These are phyloP conservation scores for Numenius arquata DNA, from an alignment of 2,113 vertebrate species.

Conservation along the genomic window DNA sequence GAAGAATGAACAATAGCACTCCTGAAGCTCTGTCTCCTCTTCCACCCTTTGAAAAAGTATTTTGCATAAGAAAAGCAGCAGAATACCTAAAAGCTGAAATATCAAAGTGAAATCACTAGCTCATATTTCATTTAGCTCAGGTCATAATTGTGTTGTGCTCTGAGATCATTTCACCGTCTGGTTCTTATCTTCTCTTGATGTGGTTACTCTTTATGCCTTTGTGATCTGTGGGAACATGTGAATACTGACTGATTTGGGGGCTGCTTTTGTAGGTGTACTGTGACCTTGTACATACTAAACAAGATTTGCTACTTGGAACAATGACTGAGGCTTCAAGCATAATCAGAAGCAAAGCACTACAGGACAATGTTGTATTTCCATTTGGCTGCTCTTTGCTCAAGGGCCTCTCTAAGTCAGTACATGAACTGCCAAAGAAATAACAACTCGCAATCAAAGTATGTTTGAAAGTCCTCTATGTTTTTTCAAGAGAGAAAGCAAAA, in stretches of 20 bases:
- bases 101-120: neutral
- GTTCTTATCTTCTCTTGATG: neutral
- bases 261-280: neutral
- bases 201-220: neutral
- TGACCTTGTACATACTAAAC: neutral
- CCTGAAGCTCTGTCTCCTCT: neutral
- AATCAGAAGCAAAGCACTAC: neutral
- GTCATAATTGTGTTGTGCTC: neutral
- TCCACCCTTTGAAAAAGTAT: neutral
- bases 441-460: neutral
- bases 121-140: neutral
- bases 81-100: neutral
- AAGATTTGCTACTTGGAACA: neutral
- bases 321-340: neutral
- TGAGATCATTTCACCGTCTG: neutral
- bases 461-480: neutral
- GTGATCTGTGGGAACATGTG: neutral
- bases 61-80: neutral
- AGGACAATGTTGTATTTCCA: neutral
- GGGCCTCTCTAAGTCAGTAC: neutral
- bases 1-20: neutral
- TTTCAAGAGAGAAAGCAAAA: neutral
- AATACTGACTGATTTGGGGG: neutral
- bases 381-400: neutral
- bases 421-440: neutral